Percentiles rank a stretch among this genome's conserved stretches.
phyloP scores from a whole-genome alignment of 2,113 vertebrate genomes.

The Ciconia stormi region DNA sequence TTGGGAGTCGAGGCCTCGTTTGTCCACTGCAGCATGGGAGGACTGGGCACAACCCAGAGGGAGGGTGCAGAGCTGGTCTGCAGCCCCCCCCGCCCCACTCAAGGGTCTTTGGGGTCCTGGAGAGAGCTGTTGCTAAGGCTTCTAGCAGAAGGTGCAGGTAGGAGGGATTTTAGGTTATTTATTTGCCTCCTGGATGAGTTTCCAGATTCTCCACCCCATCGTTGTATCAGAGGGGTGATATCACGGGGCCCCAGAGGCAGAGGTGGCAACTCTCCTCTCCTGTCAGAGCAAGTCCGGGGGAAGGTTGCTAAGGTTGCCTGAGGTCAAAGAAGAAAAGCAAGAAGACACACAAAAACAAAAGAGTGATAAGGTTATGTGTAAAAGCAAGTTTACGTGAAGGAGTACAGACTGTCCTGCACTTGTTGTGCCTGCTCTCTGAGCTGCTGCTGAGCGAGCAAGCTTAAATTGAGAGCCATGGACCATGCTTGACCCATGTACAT shows the following conservation, averaged over 20 bases:
- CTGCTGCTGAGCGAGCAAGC: background rate
- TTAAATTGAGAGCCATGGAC: background rate
- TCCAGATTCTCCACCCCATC: background rate
- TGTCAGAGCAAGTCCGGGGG: background rate
- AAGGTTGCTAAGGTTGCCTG: background rate
- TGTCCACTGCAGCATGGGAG: background rate
- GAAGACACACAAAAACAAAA: background rate
- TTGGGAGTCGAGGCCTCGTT: background rate
- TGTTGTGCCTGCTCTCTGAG: background rate
- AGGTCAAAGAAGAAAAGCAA: background rate
- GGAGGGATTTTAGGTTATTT: background rate
- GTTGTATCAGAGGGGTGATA: background rate
- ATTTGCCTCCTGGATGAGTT: background rate
- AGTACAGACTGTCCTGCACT: background rate
- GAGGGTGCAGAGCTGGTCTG: background rate
- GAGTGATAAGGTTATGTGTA: background rate
- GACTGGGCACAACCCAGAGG: background rate
- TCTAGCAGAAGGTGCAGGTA: background rate
- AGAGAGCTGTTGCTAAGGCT: background rate
- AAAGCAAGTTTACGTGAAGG: background rate
- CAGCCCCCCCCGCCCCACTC: background rate
- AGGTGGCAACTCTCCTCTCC: background rate
- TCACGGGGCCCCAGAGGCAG: background rate
- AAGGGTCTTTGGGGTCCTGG: background rate
- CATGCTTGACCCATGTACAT: background rate